phyloP scores from a whole-genome alignment of 53 echinoderm and acorn worm genomes.

The Paracentrotus lividus region DNA sequence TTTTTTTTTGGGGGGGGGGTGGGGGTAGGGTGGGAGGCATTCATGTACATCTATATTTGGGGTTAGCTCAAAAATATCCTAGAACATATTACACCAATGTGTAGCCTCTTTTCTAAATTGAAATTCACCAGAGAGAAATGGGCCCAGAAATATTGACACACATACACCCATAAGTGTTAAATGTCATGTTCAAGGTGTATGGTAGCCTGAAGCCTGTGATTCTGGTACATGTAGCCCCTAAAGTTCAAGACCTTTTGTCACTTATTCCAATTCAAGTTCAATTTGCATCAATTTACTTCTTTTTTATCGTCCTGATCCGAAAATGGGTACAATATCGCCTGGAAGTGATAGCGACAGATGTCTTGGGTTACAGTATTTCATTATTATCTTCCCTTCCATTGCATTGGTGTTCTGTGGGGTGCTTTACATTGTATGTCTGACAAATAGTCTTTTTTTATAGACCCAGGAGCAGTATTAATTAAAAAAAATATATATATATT shows the following conservation, averaged over 20 bases:
- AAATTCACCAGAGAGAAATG: too few relatives aligned
- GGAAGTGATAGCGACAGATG: conserved; percentile 7
- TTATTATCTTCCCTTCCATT: neutral
- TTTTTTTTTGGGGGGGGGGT: neutral
- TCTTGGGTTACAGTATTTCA: neutral
- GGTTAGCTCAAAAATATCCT: too few relatives aligned
- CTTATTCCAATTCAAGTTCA: conserved; percentile 20
- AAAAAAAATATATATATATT: too few relatives aligned
- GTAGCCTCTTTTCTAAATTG: too few relatives aligned
- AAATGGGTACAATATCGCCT: conserved; percentile 4
- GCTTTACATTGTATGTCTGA: neutral
- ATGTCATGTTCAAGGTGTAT: neutral
- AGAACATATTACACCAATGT: too few relatives aligned
- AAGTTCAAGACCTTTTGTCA: conserved; percentile 23
- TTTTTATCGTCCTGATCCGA: conserved; percentile 7
- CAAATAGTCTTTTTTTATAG: neutral
- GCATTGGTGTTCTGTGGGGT: neutral
- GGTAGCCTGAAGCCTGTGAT: neutral
- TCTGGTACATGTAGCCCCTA: neutral
- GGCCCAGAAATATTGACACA: neutral
- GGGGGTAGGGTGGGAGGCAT: neutral
- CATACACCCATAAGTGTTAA: neutral
- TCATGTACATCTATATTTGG: too few relatives aligned
- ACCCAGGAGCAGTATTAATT: too few relatives aligned
- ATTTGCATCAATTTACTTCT: conserved; percentile 18